Evolutionary conservation across 2,797 vertebrate genomes (phyloP), one percentile per base, ranked within the genome.

Genomic region (Aselliscus stoliczkanus): DNA sequence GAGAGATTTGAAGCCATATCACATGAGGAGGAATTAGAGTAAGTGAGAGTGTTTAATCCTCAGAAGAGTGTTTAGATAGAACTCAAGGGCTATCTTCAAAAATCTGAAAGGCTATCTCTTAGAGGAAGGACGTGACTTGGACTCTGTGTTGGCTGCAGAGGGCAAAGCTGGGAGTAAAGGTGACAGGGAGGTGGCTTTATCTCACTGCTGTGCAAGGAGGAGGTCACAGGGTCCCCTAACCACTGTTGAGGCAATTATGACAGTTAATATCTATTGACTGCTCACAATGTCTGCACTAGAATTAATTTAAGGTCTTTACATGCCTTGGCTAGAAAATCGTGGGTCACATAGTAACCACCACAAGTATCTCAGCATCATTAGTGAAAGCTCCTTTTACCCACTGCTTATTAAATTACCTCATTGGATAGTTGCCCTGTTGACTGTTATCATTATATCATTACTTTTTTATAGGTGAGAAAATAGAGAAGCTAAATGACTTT

Each of bases 381-480:
- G 20, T 39, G 37, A 95, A 94, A 15, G 0, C 17, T 67, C 44
- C 42, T 64, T 50, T 96, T 88, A 77, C 39, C 34, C 18, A 62
- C 37, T 62, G 15, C 50, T 91, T 84, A 67, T 54, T 90, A 64
- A 96, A 84, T 89, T 27, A 54, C 27, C 39, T 89, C 34, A 7
- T 87, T 70, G 72, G 88, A 65, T 90, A 69, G 65, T 52, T 82
- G 60, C 72, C 80, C 82, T 85, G 64, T 92, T 92, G 85, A 87
- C 62, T 60, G 86, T 92, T 90, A 73, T 34, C 77, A 91, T 70
- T 85, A 18, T 27, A 62, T 14, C 34, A 90, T 93, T 93, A 83
- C 17, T 62, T 37, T 89, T 94, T 76, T 72, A 23, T 23, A 72
- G 64, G 83, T 52, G 64, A 83, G n/a, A 84, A 87, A 81, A 93